These are phyloP conservation scores for Catocala fraxini DNA, from an alignment of 2,888 invertebrate genomes.

Conservation along the genomic window DNA sequence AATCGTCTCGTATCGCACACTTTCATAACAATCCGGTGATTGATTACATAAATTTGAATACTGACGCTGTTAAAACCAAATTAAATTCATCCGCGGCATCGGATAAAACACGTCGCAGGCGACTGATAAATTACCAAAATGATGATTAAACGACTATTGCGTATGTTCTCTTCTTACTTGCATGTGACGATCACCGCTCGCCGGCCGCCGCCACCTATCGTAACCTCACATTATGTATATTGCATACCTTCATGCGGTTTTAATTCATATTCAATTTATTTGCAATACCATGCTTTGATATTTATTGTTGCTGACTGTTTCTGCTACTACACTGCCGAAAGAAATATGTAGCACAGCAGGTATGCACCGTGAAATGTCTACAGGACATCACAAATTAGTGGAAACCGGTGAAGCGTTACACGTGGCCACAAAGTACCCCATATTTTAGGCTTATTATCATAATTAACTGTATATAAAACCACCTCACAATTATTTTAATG, in stretches of 20 bases:
- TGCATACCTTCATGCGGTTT: constrained; percentile 55
- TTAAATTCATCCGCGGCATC: constrained; percentile 83
- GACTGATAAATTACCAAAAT: constrained; percentile 83
- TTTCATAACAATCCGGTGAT: constrained; percentile 86
- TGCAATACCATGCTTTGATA: constrained; percentile 39
- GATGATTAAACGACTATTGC: constrained; percentile 79
- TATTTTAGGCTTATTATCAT: constrained; percentile 79
- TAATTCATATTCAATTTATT: constrained; percentile 55
- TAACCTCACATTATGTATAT: constrained; percentile 58
- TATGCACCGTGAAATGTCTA: constrained; percentile 44
- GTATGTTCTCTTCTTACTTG: constrained; percentile 46
- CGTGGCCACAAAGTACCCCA: constrained; percentile 71
- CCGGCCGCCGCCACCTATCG: constrained; percentile 48
- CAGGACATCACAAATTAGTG: constrained; percentile 85
- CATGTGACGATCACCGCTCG: constrained; percentile 42
- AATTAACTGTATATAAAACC: constrained; percentile 85
- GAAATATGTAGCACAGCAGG: constrained; percentile 19
- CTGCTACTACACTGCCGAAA: constrained; percentile 3
- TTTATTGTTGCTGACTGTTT: constrained; percentile 26
- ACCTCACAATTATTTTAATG: constrained; percentile 81
- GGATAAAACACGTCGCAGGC: constrained; percentile 79
- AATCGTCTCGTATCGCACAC: constrained; percentile 82
- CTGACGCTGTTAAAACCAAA: constrained; percentile 82
- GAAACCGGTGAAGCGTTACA: constrained; percentile 73
- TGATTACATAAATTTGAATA: constrained; percentile 86